Evolutionary conservation across 2,888 invertebrate genomes (phyloP).

Genomic region (Busseola fusca): DNA sequence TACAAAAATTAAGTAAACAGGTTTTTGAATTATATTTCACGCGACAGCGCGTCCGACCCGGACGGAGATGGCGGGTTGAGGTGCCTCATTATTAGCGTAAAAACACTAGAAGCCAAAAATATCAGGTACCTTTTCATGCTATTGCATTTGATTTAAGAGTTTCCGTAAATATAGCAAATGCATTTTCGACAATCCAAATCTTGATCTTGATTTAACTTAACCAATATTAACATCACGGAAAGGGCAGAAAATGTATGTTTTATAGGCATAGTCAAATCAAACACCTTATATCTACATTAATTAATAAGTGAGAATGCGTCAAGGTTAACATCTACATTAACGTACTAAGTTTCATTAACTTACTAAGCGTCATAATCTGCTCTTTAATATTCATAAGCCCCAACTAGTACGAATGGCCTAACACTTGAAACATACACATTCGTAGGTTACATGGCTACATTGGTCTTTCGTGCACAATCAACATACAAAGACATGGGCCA

Average conservation of each 20-base stretch:
- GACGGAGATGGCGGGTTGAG: no score
- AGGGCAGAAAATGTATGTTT: neutral
- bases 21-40: no score
- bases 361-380: slow-evolving; percentile 28
- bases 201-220: neutral
- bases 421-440: slow-evolving; percentile 40
- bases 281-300: neutral
- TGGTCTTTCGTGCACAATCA: slow-evolving; percentile 85
- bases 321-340: slow-evolving; percentile 8
- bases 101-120: no score
- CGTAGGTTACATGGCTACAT: slow-evolving; percentile 36
- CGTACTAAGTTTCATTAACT: no score
- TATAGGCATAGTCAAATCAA: no score
- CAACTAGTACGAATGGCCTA: slow-evolving; percentile 43
- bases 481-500: slow-evolving; percentile 88
- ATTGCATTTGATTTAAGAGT: no score
- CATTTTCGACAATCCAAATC: no score
- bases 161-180: no score
- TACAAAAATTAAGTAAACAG: neutral
- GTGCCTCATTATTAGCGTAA: no score
- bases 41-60: no score
- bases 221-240: neutral
- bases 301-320: neutral
- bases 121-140: no score
- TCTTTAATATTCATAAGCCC: slow-evolving; percentile 60